Percentiles rank a stretch among this genome's conserved stretches.
Conservation (phyloP, 2,888 invertebrate genomes). For the Sinodicranocentrus sp. region DNA sequence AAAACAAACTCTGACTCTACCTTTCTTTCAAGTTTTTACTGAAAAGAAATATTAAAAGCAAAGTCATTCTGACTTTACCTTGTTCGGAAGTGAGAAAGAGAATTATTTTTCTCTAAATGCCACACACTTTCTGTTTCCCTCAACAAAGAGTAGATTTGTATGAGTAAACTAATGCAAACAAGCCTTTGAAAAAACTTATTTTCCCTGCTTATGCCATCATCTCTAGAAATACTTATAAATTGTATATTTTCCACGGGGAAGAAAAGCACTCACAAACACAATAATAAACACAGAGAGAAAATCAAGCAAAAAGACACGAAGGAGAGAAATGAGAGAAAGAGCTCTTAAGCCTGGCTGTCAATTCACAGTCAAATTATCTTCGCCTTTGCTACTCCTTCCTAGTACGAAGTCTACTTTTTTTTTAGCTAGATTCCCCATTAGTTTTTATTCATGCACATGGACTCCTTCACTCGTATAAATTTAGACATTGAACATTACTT, state of each 20-base stretch:
- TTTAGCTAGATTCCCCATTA: not conserved
- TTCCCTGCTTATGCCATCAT: no score
- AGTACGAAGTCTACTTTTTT: not conserved
- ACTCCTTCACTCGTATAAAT: not conserved
- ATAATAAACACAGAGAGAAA: constrained; percentile 14
- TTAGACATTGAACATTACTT: not conserved
- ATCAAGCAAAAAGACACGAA: constrained; percentile 17
- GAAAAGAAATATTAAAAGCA: constrained; percentile 10
- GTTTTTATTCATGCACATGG: not conserved
- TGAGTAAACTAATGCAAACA: not conserved
- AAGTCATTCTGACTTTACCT: not conserved
- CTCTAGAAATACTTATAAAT: not conserved
- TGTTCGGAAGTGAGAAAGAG: not conserved
- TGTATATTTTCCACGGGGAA: not conserved
- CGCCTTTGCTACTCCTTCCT: constrained; percentile 30
- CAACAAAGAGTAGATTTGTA: not conserved
- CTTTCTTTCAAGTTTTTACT: no score
- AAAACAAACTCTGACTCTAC: no score
- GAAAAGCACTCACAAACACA: not conserved
- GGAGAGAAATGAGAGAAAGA: constrained; percentile 31
- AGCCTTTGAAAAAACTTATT: not conserved
- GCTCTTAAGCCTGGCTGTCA: constrained; percentile 62
- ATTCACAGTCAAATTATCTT: constrained; percentile 63
- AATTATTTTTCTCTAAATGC: not conserved
- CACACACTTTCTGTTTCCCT: not conserved